phyloP scores from a whole-genome alignment of 2,888 invertebrate genomes.

The Drosophila nigricruria region DNA sequence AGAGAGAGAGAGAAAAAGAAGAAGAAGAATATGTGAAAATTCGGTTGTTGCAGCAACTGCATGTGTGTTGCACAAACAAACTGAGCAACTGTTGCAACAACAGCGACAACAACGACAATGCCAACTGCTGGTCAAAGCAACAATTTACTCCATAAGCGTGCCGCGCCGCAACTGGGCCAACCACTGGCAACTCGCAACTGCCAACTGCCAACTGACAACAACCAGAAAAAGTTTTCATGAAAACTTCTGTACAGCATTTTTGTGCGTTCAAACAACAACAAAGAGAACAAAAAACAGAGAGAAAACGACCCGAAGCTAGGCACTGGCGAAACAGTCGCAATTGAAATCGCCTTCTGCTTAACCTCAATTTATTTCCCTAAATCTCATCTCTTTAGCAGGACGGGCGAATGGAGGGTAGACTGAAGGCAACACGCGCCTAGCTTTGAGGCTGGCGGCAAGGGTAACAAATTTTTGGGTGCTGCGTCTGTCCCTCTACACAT shows the following conservation, averaged over 20 bases:
- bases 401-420: too few relatives aligned
- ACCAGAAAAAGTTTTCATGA: slow-evolving; percentile 28
- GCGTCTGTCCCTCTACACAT: slow-evolving; percentile 8
- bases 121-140: slow-evolving; percentile 70
- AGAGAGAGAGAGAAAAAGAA: background rate
- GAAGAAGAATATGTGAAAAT: slow-evolving; percentile 18
- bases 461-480: slow-evolving; percentile 4
- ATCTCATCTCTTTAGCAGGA: slow-evolving; percentile 17
- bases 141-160: slow-evolving; percentile 71
- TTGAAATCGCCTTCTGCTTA: slow-evolving; percentile 33
- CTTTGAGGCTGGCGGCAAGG: background rate
- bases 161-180: slow-evolving; percentile 35
- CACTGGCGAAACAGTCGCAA: slow-evolving; percentile 14
- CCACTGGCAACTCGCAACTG: slow-evolving; percentile 17
- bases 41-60: slow-evolving; percentile 18
- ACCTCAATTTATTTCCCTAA: slow-evolving; percentile 51
- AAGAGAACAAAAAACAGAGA: background rate
- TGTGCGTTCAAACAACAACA: slow-evolving; percentile 32
- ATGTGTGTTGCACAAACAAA: slow-evolving; percentile 40
- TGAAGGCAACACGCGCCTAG: slow-evolving; percentile 4
- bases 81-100: slow-evolving; percentile 38
- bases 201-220: slow-evolving; percentile 22
- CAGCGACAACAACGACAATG: slow-evolving; percentile 14
- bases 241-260: slow-evolving; percentile 40
- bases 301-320: slow-evolving; percentile 3